phyloP scores from a whole-genome alignment of 2,113 vertebrate species.

The Falcunculus frontatus region DNA sequence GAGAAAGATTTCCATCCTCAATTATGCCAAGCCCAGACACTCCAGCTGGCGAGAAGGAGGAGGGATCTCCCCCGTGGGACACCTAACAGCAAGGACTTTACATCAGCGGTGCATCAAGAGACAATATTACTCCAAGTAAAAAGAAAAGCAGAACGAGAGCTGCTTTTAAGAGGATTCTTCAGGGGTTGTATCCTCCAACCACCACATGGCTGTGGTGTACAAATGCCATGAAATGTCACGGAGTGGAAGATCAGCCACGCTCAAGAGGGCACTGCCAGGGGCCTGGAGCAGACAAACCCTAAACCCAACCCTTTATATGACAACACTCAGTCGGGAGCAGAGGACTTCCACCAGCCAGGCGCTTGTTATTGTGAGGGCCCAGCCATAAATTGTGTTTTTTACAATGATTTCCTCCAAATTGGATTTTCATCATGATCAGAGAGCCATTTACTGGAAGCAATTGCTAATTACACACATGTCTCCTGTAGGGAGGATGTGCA shows the following conservation, averaged over 20 bases:
- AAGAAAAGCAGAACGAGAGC: neutral
- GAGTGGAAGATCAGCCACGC: neutral
- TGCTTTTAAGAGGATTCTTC: neutral
- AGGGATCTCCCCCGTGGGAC: neutral
- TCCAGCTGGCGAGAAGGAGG: neutral
- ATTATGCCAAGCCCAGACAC: neutral
- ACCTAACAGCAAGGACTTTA: neutral
- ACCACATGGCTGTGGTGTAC: neutral
- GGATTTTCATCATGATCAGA: conserved; percentile 33
- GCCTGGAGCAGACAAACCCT: neutral
- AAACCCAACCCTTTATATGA: neutral
- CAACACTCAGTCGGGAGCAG: neutral
- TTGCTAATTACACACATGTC: conserved; percentile 9
- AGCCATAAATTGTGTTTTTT: conserved; percentile 37
- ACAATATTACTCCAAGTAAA: neutral
- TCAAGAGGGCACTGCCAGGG: neutral
- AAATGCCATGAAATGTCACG: neutral
- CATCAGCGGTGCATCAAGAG: neutral
- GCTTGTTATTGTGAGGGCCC: conserved; percentile 11
- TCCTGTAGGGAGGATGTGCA: conserved; percentile 16
- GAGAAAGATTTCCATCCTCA: neutral
- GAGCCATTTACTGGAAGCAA: conserved; percentile 32
- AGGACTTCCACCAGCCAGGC: neutral
- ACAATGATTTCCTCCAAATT: conserved; percentile 46
- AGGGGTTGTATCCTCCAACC: neutral